These are phyloP conservation scores for Drosophila insularis DNA, from an alignment of 1,140 invertebrate species.

Conservation along the genomic window DNA sequence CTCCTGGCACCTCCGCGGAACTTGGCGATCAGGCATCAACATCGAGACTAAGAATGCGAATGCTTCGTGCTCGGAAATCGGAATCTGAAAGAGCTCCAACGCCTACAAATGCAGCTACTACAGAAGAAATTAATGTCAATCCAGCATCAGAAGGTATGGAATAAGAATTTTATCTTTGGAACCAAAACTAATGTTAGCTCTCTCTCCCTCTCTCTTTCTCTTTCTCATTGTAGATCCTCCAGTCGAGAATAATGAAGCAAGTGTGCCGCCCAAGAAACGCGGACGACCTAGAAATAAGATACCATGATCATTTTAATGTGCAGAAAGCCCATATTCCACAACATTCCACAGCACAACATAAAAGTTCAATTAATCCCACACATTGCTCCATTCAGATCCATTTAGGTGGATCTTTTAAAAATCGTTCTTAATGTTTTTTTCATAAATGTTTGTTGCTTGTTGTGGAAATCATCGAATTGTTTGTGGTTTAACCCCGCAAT, in stretches of 20 bases:
- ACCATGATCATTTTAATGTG: background rate
- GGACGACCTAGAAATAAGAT: constrained; percentile 22
- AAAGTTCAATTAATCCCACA: too few species aligned
- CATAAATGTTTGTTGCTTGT: too few species aligned
- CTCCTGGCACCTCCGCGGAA: too few species aligned
- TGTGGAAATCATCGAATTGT: background rate
- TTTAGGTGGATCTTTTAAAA: too few species aligned
- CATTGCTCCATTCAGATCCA: too few species aligned
- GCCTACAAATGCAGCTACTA: background rate
- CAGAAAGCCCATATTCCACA: too few species aligned
- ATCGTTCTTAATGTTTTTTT: too few species aligned
- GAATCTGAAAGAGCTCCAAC: background rate
- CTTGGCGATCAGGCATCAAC: constrained; percentile 5
- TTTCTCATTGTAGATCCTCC: background rate
- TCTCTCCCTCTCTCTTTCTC: background rate
- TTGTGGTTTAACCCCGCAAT: background rate
- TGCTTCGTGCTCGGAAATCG: background rate
- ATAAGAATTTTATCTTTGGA: too few species aligned
- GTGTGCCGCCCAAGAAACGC: constrained; percentile 54
- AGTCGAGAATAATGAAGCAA: constrained; percentile 22
- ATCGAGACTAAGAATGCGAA: background rate
- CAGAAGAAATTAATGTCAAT: background rate
- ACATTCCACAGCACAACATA: too few species aligned
- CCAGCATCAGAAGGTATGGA: too few species aligned
- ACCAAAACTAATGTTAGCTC: background rate